Base-by-base conservation (phyloP, 2,797 vertebrate species). In the Sylvia borin region DNA sequence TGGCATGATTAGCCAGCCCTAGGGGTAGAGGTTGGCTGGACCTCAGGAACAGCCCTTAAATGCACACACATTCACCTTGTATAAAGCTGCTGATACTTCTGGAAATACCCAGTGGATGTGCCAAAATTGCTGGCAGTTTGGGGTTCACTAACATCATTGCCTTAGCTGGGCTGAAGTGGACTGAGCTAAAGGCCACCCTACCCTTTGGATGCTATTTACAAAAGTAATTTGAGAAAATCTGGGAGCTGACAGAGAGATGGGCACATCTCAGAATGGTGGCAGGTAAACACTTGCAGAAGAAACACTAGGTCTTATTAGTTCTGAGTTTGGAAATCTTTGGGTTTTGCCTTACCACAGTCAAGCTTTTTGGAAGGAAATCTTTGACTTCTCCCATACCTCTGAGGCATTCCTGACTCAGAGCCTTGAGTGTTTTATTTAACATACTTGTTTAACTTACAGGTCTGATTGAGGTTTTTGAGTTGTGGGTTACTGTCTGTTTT, bases 151-250 rank as follows among this genome's bases (percentile, higher is more conserved):
- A 55, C 32, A 7, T 72, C n/a, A 31, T 36, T 92, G 61, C 88
- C 38, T 92, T 90, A 82, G 66, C 79, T 88, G 85, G 77, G 73
- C 74, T 82, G 73, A 66, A 70, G 57, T 82, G 57, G 45, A 13
- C n/a, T n/a, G 53, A 58, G 77, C 32, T 71, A 47, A 94, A 85
- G 74, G 77, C 79, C 43, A 61, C 61, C 80, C 57, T 73, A 2
- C 42, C 15, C 31, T 90, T 86, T 47, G 1, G 5, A 48, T 50
- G 24, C 64, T 87, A 7, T 85, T 95, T 95, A 47, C 67, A 82
- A 79, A 90, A 93, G 73, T 92, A 93, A 93, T 64, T 71, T 74
- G 85, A 92, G 80, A 64, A 75, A 80, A 90, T 62, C 32, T 50
- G 13, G 38, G 58, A 70, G 22, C 54, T 19, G 22, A 24, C n/a